Conservation (phyloP, 2,113 vertebrate species). For the Festucalex cinctus region DNA sequence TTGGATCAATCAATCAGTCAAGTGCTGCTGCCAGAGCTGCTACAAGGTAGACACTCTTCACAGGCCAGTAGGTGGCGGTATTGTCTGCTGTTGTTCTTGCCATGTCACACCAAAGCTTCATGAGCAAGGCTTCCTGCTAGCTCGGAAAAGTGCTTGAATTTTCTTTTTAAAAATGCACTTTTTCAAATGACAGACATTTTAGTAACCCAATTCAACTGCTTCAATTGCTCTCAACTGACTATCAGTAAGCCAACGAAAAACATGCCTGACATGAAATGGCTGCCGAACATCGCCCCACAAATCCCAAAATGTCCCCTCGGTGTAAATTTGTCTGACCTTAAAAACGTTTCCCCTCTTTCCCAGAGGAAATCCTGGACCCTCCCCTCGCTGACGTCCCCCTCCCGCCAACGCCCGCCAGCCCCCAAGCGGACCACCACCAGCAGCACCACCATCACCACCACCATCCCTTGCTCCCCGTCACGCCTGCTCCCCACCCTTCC, state of each 20-base stretch:
- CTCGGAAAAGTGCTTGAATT: no score
- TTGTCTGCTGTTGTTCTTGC: not conserved
- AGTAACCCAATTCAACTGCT: no score
- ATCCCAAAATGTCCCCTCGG: no score
- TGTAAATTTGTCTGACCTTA: not conserved
- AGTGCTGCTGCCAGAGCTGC: conserved; percentile 86
- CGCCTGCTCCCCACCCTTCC: conserved; percentile 39
- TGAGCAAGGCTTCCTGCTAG: no score
- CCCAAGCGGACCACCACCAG: conserved; percentile 45
- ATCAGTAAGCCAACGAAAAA: no score
- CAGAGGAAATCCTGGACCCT: conserved; percentile 83
- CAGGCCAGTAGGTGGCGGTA: not conserved
- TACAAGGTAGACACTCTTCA: conserved; percentile 76
- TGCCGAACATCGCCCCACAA: no score
- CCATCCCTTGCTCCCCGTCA: conserved; percentile 42
- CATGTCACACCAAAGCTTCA: no score
- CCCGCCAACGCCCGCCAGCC: conserved; percentile 74
- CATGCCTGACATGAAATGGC: no score
- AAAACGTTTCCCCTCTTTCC: conserved; percentile 14
- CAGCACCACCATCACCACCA: conserved; percentile 27
- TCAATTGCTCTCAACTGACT: no score
- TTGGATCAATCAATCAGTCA: conserved; percentile 81
- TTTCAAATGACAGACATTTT: no score
- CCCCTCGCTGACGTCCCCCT: conserved; percentile 81
- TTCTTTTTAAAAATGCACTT: no score